Evolutionary conservation across 2,797 vertebrate genomes (phyloP).

Genomic region (Echeneis naucrates): DNA sequence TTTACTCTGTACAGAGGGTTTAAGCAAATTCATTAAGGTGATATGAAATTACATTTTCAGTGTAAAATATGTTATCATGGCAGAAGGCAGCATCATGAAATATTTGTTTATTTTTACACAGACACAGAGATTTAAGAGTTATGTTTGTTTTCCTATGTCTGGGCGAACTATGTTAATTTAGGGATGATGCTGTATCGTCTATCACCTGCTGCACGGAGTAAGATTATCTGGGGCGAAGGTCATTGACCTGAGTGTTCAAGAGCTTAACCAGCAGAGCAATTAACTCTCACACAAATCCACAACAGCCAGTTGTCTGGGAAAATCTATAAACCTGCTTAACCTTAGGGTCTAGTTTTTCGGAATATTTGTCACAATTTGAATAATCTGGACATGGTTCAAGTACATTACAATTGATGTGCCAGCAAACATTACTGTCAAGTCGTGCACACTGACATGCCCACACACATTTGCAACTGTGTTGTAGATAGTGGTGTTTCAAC

Average conservation of each 20-base stretch:
- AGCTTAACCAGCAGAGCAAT: slow-evolving; percentile 67
- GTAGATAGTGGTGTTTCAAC: neutral
- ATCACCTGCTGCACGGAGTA: slow-evolving; percentile 51
- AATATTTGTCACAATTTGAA: slow-evolving; percentile 35
- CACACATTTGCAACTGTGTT: neutral
- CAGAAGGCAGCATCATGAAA: neutral
- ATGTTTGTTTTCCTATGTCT: slow-evolving; percentile 6
- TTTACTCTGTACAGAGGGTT: slow-evolving; percentile 9
- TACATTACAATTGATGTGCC: neutral
- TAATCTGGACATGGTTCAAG: slow-evolving; percentile 10
- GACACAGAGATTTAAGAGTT: neutral
- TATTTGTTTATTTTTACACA: neutral
- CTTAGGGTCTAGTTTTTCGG: slow-evolving; percentile 6
- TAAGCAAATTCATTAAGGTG: neutral
- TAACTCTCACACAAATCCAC: slow-evolving; percentile 66
- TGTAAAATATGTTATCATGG: neutral
- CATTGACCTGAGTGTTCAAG: slow-evolving; percentile 53
- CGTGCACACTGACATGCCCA: neutral
- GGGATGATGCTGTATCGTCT: slow-evolving; percentile 19
- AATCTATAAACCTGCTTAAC: slow-evolving; percentile 51
- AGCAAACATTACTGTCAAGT: neutral
- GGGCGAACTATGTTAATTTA: neutral
- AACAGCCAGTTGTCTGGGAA: slow-evolving; percentile 32
- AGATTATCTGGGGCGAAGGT: slow-evolving; percentile 65
- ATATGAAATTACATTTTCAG: neutral